Percentiles rank a stretch among this genome's conserved stretches.
These are phyloP conservation scores for Macrotis lagotis DNA, from an alignment of 2,113 vertebrate genomes.

Conservation along the genomic window DNA sequence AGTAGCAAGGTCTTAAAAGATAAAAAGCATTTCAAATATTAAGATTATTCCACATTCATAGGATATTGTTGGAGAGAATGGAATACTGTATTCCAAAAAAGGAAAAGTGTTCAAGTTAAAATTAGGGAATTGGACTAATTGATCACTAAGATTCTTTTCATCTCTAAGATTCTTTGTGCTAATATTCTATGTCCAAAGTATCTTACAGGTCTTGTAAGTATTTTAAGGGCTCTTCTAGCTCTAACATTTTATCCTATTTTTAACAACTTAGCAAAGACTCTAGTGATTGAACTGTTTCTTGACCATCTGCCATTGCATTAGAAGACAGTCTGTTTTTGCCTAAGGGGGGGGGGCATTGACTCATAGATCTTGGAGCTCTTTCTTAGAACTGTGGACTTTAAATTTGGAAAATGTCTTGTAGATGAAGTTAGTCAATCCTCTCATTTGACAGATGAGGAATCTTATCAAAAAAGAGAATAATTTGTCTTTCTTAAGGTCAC, in stretches of 20 bases:
- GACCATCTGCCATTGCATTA: background rate
- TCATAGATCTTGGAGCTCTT: background rate
- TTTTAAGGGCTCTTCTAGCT: background rate
- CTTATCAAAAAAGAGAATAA: background rate
- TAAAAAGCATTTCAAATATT: background rate
- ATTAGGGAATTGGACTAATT: background rate
- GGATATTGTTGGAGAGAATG: background rate
- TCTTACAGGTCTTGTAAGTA: too few relatives aligned
- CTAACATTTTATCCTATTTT: background rate
- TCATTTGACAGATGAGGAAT: background rate
- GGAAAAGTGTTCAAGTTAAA: background rate
- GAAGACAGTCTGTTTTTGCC: background rate
- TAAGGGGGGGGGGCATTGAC: too few relatives aligned
- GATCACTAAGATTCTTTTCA: background rate
- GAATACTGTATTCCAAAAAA: background rate
- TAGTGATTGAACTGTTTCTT: background rate
- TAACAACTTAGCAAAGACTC: background rate
- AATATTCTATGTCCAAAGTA: background rate
- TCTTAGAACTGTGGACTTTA: background rate
- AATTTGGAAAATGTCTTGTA: background rate
- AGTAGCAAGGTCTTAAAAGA: background rate
- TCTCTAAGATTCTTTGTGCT: background rate
- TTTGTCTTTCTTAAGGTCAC: background rate
- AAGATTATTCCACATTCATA: background rate
- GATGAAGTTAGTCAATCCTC: background rate